phyloP scores from a whole-genome alignment of 2,888 invertebrate species.

The Lomographa bimaculata region DNA sequence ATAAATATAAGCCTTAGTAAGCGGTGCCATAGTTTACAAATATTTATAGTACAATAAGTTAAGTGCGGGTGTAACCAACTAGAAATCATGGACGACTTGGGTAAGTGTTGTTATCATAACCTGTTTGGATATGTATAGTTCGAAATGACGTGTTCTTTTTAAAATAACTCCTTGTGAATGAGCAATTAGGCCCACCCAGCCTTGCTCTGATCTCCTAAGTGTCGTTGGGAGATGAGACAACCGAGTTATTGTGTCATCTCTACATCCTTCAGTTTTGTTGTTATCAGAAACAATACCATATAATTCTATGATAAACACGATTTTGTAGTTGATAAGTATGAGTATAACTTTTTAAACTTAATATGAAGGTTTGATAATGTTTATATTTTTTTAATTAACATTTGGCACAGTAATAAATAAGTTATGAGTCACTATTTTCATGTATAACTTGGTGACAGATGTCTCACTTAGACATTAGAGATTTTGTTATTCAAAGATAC shows the following conservation, averaged over 20 bases:
- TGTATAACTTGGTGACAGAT: too few relatives aligned
- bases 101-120: slow-evolving; percentile 76
- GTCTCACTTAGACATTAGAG: too few relatives aligned
- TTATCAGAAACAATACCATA: too few relatives aligned
- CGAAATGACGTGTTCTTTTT: slow-evolving; percentile 68
- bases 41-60: slow-evolving; percentile 29
- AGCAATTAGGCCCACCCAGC: slow-evolving; percentile 26
- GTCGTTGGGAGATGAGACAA: not conserved
- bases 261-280: slow-evolving; percentile 7
- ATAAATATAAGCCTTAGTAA: slow-evolving; percentile 29
- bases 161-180: slow-evolving; percentile 51
- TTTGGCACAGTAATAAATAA: too few relatives aligned
- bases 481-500: too few relatives aligned
- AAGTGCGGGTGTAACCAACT: slow-evolving; percentile 30
- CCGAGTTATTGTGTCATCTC: slow-evolving; percentile 12
- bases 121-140: slow-evolving; percentile 62
- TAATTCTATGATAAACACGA: too few relatives aligned
- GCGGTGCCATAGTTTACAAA: slow-evolving; percentile 36
- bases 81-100: slow-evolving; percentile 75
- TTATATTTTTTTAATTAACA: too few relatives aligned
- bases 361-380: too few relatives aligned
- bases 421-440: too few relatives aligned
- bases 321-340: too few relatives aligned
- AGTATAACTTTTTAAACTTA: too few relatives aligned
- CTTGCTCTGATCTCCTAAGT: slow-evolving; percentile 16